Evolutionary conservation across 2,888 invertebrate genomes (phyloP).

Genomic region (Octodonta nipae): DNA sequence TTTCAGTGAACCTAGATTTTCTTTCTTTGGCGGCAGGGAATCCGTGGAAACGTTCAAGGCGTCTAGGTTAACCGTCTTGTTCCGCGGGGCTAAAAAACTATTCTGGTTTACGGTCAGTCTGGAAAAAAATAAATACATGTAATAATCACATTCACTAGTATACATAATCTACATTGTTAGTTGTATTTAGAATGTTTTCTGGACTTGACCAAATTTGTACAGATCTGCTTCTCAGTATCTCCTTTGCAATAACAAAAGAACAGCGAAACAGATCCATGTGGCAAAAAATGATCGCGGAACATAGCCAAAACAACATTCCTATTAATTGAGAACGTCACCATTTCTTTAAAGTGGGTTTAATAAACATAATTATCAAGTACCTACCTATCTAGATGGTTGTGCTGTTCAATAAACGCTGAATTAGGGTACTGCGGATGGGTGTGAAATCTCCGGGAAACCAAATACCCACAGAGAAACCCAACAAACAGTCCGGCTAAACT

Average conservation of each 20-base stretch:
- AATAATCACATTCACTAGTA: no score
- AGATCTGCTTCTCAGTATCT: no score
- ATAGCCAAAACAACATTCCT: no score
- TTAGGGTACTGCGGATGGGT: conserved; percentile 55
- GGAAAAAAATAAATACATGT: conserved; percentile 13
- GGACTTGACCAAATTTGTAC: no score
- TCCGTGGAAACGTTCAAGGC: conserved; percentile 51
- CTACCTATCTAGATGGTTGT: conserved; percentile 62
- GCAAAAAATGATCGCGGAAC: no score
- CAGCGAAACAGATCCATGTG: no score
- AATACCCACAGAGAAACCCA: conserved; percentile 73
- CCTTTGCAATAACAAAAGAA: no score
- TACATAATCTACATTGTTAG: no score
- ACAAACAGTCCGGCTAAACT: conserved; percentile 68
- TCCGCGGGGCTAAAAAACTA: conserved; percentile 43
- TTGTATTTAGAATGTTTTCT: no score
- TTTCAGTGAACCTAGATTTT: conserved; percentile 46
- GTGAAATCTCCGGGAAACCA: conserved; percentile 67
- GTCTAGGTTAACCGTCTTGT: conserved; percentile 64
- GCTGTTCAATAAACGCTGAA: conserved; percentile 62
- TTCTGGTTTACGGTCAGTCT: conserved; percentile 29
- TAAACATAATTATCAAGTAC: conserved; percentile 6
- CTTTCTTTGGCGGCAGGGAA: conserved; percentile 46
- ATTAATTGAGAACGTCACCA: no score
- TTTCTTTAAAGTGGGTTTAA: not conserved